Percentiles rank a stretch among this genome's conserved stretches.
phyloP scores from a whole-genome alignment of 2,797 vertebrate genomes.

The Microtus agrestis region DNA sequence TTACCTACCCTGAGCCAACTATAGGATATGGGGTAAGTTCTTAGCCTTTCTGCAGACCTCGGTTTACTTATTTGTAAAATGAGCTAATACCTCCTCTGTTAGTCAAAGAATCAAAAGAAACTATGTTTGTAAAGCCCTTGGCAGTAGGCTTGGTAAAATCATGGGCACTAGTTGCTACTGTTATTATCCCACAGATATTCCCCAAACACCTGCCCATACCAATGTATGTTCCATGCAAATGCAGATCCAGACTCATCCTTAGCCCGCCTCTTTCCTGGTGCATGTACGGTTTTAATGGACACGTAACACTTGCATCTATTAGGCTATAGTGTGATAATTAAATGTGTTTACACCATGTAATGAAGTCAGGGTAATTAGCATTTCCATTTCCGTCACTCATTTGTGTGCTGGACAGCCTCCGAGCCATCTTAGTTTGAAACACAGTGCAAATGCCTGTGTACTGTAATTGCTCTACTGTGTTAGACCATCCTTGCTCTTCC shows the following conservation, averaged over 20 bases:
- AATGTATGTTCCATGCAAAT: neutral
- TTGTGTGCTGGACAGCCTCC: neutral
- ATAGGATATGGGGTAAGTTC: neutral
- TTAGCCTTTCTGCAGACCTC: neutral
- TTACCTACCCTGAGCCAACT: neutral
- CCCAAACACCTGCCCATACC: neutral
- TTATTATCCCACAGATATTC: neutral
- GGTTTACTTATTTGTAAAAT: conserved; percentile 36
- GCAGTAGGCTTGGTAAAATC: neutral
- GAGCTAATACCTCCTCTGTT: neutral
- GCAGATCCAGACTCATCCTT: neutral
- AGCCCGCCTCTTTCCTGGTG: no score
- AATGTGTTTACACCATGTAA: neutral
- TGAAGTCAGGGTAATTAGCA: neutral
- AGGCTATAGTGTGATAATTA: neutral
- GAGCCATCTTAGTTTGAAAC: neutral
- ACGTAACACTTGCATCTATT: neutral
- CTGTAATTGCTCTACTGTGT: neutral
- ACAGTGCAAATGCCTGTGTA: neutral
- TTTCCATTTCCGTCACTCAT: neutral
- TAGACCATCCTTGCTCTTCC: neutral
- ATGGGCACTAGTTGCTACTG: neutral
- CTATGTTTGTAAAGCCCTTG: neutral
- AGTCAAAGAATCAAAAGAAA: neutral
- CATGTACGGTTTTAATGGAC: neutral